Conservation (phyloP, 2,888 invertebrate genomes). For the Apotomis turbidana region DNA sequence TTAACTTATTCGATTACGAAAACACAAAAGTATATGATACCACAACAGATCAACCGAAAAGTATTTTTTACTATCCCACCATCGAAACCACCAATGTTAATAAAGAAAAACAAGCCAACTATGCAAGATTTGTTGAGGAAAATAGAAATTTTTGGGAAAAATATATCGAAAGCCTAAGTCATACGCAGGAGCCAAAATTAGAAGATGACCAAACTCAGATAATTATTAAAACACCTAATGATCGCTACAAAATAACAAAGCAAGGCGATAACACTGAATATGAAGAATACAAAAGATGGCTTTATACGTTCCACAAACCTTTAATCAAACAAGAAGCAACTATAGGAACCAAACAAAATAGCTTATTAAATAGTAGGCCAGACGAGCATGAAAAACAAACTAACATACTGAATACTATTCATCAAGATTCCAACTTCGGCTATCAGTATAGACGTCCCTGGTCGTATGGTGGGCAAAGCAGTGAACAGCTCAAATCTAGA, state of each 20-base stretch:
- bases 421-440: neutral
- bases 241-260: neutral
- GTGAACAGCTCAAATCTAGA: neutral
- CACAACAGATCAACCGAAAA: neutral
- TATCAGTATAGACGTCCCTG: slow-evolving; percentile 11
- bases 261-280: neutral
- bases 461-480: slow-evolving; percentile 4
- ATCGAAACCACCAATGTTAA: neutral
- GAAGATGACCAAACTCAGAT: neutral
- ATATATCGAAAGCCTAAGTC: neutral
- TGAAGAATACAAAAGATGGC: slow-evolving; percentile 7
- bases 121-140: neutral
- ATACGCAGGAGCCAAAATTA: neutral
- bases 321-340: neutral
- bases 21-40: neutral
- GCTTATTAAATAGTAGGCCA: neutral
- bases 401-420: neutral
- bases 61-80: neutral
- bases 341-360: neutral
- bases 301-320: neutral
- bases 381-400: neutral
- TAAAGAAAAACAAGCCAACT: neutral
- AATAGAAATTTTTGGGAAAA: neutral
- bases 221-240: neutral
- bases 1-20: neutral